Evolutionary conservation across 2,888 invertebrate genomes (phyloP), one percentile per base, ranked within the genome.

Genomic region (Halocaridina rubra): DNA sequence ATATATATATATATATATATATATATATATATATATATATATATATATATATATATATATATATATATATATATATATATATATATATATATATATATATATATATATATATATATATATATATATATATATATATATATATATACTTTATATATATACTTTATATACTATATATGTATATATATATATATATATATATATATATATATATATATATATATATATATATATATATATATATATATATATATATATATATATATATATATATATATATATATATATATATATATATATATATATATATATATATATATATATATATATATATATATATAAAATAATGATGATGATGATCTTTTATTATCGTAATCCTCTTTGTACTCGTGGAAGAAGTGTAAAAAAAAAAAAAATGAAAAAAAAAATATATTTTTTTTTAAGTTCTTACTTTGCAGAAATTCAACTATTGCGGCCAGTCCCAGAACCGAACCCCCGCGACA

Each of bases 231-330:
- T 64, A 64, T 64, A 64, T 64, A 64, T 64, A 64, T 64, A 64
- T 64, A 64, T 64, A 64, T 64, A 64, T 64, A 64, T 64, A 64
- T 64, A 64, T 64, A 64, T 64, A 64, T 64, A 64, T 64, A 64
- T 64, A 64, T 64, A 19, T 22, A 22, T 24, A 64, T 64, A 8
- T 10, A 22, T n/a, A 64, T 8, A 19, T 22, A 10, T n/a, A 64
- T 64, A 19, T 10, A 22, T 24, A 16, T 16, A 19, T 22, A 22
- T n/a, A 64, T 64, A 64, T 64, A 64, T 64, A 64, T 64, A 64
- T 64, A 64, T 64, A 64, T 64, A 64, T 64, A 64, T 64, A 19
- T 22, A 22, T 24, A 64, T 64, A 8, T 10, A 22, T n/a, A 64
- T 8, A 19, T 22, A 10, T n/a, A 64, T 64, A 19, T 10, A 22